Conservation (phyloP, 1,140 invertebrate species). For the Euwallacea fornicatus region DNA sequence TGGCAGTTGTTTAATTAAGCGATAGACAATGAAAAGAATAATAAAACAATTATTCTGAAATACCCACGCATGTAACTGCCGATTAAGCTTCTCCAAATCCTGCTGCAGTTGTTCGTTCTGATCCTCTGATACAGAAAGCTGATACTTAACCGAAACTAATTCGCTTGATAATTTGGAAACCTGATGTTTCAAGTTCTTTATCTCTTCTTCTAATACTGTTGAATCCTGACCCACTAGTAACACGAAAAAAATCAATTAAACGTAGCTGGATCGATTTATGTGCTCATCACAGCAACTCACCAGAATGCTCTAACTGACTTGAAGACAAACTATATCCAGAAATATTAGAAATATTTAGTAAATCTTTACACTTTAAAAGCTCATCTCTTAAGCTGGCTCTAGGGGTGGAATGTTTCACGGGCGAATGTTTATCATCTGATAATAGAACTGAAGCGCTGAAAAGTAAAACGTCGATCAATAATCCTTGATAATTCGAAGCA, state of each 20-base stretch:
- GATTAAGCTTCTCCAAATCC: slow-evolving; percentile 34
- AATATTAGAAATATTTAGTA: slow-evolving; percentile 40
- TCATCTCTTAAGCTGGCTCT: slow-evolving; percentile 39
- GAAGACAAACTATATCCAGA: slow-evolving; percentile 39
- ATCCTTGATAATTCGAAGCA: background rate
- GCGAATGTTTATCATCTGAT: slow-evolving; percentile 30
- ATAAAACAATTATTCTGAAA: background rate
- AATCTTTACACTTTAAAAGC: slow-evolving; percentile 37
- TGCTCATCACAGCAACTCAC: background rate
- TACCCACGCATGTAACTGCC: slow-evolving; percentile 27
- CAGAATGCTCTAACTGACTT: slow-evolving; percentile 25
- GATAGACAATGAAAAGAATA: no score
- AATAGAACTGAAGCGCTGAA: slow-evolving; percentile 12
- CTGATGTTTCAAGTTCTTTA: slow-evolving; percentile 39
- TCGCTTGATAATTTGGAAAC: slow-evolving; percentile 35
- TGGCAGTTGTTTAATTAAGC: no score
- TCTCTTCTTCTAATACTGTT: slow-evolving; percentile 38
- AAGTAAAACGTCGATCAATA: background rate
- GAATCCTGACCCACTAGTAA: slow-evolving; percentile 22
- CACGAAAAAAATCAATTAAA: background rate
- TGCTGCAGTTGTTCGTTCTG: slow-evolving; percentile 40
- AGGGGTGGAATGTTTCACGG: slow-evolving; percentile 39
- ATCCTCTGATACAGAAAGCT: slow-evolving; percentile 38
- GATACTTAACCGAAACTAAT: slow-evolving; percentile 31
- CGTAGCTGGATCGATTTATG: background rate